phyloP scores from a whole-genome alignment of 2,888 invertebrate genomes.

The Caenorhabditis sp. region DNA sequence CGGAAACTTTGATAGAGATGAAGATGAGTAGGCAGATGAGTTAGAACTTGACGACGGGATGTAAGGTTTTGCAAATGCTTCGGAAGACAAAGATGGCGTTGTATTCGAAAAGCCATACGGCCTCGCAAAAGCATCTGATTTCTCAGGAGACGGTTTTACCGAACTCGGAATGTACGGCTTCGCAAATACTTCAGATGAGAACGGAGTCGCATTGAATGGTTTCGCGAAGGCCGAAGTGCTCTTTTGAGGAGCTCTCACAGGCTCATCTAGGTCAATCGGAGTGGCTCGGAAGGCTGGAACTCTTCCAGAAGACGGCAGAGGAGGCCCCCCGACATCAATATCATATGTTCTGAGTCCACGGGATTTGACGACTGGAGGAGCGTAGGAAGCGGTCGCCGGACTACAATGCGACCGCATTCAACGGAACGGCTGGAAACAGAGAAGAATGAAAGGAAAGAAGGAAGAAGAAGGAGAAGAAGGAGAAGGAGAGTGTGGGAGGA shows the following conservation, averaged over 20 bases:
- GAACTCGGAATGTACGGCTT: constrained; percentile 25
- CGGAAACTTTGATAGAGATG: constrained; percentile 29
- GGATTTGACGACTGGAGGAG: constrained; percentile 47
- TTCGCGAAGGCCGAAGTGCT: constrained; percentile 1
- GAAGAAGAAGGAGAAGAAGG: neutral
- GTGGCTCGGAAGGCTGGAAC: constrained; percentile 23
- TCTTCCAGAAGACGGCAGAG: neutral
- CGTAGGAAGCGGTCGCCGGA: constrained; percentile 46
- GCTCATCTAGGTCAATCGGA: constrained; percentile 30
- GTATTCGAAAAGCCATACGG: neutral
- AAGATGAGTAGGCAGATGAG: neutral
- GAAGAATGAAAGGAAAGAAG: constrained; percentile 1
- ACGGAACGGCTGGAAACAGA: constrained; percentile 5
- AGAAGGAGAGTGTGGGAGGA: neutral
- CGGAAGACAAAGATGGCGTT: neutral
- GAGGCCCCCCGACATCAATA: constrained; percentile 31
- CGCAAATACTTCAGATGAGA: constrained; percentile 3
- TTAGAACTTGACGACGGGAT: neutral
- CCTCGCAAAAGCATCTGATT: neutral
- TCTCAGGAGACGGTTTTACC: constrained; percentile 3
- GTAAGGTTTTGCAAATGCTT: constrained; percentile 3
- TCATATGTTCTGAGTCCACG: constrained; percentile 42
- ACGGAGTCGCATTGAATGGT: neutral
- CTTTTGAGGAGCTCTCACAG: constrained; percentile 33
- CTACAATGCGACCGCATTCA: constrained; percentile 30